Evolutionary conservation across 1,140 invertebrate genomes (phyloP).

Genomic region (Eumeta japonica): DNA sequence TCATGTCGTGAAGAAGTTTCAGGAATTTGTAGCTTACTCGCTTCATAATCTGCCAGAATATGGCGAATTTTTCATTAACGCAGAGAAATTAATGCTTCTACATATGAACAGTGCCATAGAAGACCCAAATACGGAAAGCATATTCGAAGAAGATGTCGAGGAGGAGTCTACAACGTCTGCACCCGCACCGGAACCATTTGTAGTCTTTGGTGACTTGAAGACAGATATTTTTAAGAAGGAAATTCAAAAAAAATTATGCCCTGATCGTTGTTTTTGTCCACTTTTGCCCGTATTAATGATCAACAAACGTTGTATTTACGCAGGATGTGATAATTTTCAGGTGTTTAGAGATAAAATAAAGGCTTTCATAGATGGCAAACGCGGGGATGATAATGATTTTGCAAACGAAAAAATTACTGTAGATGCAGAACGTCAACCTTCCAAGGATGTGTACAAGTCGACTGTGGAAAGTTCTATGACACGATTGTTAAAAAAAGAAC

Average conservation of each 20-base stretch:
- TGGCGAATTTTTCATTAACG: slow-evolving; percentile 42
- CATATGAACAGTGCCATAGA: slow-evolving; percentile 30
- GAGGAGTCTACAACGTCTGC: slow-evolving; percentile 20
- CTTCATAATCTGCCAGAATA: slow-evolving; percentile 36
- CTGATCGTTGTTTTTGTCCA: slow-evolving; percentile 30
- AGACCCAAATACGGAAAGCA: slow-evolving; percentile 27
- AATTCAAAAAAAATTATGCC: slow-evolving; percentile 29
- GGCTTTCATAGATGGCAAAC: slow-evolving; percentile 19
- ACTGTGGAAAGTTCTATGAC: slow-evolving; percentile 38
- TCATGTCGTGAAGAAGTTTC: slow-evolving; percentile 38
- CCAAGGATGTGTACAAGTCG: slow-evolving; percentile 23
- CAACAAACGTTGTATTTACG: slow-evolving; percentile 38
- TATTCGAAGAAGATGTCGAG: slow-evolving; percentile 25
- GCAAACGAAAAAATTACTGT: slow-evolving; percentile 23
- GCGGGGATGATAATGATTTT: slow-evolving; percentile 24
- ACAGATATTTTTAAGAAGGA: slow-evolving; percentile 24
- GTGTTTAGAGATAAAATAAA: slow-evolving; percentile 30
- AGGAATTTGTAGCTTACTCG: slow-evolving; percentile 37
- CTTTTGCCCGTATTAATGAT: slow-evolving; percentile 36
- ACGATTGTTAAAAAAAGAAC: slow-evolving; percentile 36
- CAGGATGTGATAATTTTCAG: slow-evolving; percentile 36
- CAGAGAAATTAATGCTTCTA: slow-evolving; percentile 43
- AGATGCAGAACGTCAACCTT: slow-evolving; percentile 19
- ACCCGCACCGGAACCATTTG: slow-evolving; percentile 34
- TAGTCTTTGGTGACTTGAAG: slow-evolving; percentile 27